These are phyloP conservation scores for Amblyopsis rosae DNA, from an alignment of 2,113 vertebrate genomes.

Conservation along the genomic window DNA sequence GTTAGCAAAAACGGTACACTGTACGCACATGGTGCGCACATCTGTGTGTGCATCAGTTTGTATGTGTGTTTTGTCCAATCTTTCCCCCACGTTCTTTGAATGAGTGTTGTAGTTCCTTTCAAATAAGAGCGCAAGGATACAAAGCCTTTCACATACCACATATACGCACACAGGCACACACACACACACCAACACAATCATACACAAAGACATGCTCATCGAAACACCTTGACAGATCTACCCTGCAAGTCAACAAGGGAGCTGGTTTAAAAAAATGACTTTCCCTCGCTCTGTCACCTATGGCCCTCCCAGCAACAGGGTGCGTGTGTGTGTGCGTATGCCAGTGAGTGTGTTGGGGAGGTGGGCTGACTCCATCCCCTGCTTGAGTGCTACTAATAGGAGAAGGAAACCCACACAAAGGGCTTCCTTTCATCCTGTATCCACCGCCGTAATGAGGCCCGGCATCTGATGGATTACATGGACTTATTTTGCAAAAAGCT, in stretches of 20 bases:
- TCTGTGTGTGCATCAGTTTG: too few species aligned
- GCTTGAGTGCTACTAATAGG: constrained; percentile 61
- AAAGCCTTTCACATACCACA: too few species aligned
- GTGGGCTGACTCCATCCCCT: constrained; percentile 34
- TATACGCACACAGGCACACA: too few species aligned
- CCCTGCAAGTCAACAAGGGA: constrained; percentile 31
- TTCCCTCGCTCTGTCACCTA: constrained; percentile 48
- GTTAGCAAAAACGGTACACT: too few species aligned
- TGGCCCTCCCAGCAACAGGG: constrained; percentile 24
- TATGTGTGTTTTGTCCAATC: too few species aligned
- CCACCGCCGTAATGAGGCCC: constrained; percentile 66
- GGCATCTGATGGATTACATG: constrained; percentile 71
- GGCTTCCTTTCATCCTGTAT: constrained; percentile 55
- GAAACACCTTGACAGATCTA: constrained; percentile 44
- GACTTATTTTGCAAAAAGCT: constrained; percentile 64
- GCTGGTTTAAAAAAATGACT: constrained; percentile 48
- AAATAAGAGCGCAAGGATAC: too few species aligned
- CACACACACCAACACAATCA: too few species aligned
- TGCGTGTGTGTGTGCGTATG: not conserved
- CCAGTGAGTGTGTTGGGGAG: constrained; percentile 10
- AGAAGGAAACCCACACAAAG: constrained; percentile 67
- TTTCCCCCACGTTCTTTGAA: too few species aligned
- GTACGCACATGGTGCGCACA: too few species aligned
- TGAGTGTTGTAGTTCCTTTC: too few species aligned
- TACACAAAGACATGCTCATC: not conserved